Evolutionary conservation across 2,113 vertebrate species (phyloP), one percentile per base, ranked within the genome.

Genomic region (Polypterus bichir): DNA sequence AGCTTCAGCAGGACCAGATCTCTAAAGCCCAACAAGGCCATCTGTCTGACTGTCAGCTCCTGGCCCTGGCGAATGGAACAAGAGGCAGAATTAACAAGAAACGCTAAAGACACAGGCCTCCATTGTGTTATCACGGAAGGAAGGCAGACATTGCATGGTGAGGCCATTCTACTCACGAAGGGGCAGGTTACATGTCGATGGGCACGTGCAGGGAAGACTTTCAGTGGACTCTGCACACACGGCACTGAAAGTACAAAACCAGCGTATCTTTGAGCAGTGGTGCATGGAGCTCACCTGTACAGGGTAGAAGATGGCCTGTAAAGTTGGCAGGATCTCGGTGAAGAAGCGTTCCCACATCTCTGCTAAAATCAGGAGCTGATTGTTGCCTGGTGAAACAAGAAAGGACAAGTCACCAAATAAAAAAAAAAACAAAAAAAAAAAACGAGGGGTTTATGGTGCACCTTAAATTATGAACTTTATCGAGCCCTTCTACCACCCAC

Each of bases 291-390:
- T 85, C 79, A 95, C 93, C 91, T 97, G 94, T 56, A 97, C 89
- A 0, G 93, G 94, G 71, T 94, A 92, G 79, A 97, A 97, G 79
- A 97, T 94, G 58, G 92, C 93, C 80, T 97, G 93, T 63, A 97
- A 88, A 0, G 91, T 97, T 44, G 94, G 94, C 59, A 98, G 87
- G 46, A 89, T 94, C 77, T 96, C 93, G 2, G 89, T 91, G 75
- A 94, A 98, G 79, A 94, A 96, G 56, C 84, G 80, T 70, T 88
- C 86, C 94, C 94, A 98, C 68, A 88, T 80, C 73, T 90, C 83
- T 47, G 88, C 85, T 68, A 98, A 80, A 71, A 83, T 78, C 49
- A 79, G 73, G 49, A 98, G 81, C 71, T 84, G 88, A 62, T 85
- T 83, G 62, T 89, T 88, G 74, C 87, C 93, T 96, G 65, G 0